A percentile compares a stretch with the other conserved stretches of the same genome.
Conservation (phyloP, 2,113 vertebrate genomes). For the Puntigrus tetrazona region DNA sequence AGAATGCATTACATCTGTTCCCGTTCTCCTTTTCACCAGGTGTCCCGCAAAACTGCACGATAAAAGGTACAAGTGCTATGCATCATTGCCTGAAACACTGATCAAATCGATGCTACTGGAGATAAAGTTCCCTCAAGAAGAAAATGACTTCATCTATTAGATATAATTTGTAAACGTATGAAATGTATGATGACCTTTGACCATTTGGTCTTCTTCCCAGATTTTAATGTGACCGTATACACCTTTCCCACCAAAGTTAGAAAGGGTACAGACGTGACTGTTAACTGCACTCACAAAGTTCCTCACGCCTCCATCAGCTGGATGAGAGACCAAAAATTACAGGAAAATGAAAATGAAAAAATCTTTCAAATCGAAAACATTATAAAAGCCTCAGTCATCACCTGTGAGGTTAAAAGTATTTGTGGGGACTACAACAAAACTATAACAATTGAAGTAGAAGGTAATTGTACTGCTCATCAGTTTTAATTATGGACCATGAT, state of each 20-base stretch:
- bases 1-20: neutral
- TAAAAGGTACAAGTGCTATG: neutral
- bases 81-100: neutral
- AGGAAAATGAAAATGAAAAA: accelerated
- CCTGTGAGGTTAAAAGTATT: accelerated
- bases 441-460: neutral
- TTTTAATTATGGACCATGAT: neutral
- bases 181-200: neutral
- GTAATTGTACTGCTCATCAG: neutral
- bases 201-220: slow-evolving; percentile 42
- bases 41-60: neutral
- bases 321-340: accelerated
- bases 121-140: too few species aligned
- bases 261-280: accelerated
- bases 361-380: accelerated
- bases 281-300: slow-evolving; percentile 56
- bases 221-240: slow-evolving; percentile 33
- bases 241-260: accelerated
- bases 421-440: neutral
- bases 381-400: neutral
- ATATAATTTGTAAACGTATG: neutral
- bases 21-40: neutral
- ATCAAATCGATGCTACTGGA: neutral
- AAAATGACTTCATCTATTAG: neutral
- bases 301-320: slow-evolving; percentile 29